Evolutionary conservation across 2,888 invertebrate genomes (phyloP), one percentile per base, ranked within the genome.

Genomic region (Drosophila rellima): DNA sequence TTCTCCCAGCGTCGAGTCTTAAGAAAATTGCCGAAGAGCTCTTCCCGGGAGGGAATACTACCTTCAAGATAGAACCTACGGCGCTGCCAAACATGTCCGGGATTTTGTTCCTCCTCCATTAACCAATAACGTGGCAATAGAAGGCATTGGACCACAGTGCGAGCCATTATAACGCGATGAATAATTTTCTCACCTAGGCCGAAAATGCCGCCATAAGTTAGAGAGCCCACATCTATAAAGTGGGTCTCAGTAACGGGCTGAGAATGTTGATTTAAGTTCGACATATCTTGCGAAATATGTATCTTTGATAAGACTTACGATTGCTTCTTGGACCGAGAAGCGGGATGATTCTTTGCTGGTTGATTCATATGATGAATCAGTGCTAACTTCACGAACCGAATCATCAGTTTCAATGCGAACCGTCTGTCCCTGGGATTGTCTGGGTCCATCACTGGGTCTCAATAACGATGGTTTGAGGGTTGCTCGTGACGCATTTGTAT

Each of bases 71-170:
- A 91, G 63, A 91, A 90, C 26, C 80, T 72, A 42, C 90, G 87
- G 15, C 91, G 82, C 56, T 91, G 90, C 92, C 92, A 93, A n/a
- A 92, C 73, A 62, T 92, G 89, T 0, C 92, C 92, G 0, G 91
- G 91, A 76, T 92, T 93, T 78, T 92, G 92, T 7, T 86, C 70
- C 56, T 90, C 94, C 81, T 95, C 94, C 51, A 95, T 88, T 10
- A 96, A 92, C 95, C 95, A 96, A 81, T 95, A 95, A 62, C 94
- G 94, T 0, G 96, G 96, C 69, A 96, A 91, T 23, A 96, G 91
- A 85, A 96, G 93, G 78, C 96, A 96, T 78, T 94, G 94, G 1
- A 95, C 95, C 0, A 93, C 93, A 0, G 94, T 94, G 44, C 94
- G 90, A 0, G 96, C 95, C 57, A 96, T 93, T 18, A 96, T 94